phyloP scores from a whole-genome alignment of 2,113 vertebrate species.

The Beaufortia kweichowensis region DNA sequence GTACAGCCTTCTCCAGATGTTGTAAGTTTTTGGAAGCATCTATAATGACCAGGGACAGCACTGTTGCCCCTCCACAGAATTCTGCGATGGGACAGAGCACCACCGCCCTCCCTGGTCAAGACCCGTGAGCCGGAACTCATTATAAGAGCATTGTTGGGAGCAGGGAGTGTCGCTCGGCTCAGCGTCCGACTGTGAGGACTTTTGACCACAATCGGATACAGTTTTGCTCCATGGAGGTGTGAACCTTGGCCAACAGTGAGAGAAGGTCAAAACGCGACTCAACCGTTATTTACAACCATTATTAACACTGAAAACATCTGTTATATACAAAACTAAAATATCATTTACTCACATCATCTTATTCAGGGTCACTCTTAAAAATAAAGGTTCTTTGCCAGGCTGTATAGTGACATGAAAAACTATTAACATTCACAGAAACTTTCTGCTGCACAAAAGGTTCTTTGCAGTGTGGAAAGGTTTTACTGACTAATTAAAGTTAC shows the following conservation, averaged over 20 bases:
- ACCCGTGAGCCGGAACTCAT: slow-evolving; percentile 35
- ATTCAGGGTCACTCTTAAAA: too few relatives aligned
- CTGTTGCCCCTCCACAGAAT: slow-evolving; percentile 62
- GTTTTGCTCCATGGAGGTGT: slow-evolving; percentile 18
- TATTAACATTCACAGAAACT: too few relatives aligned
- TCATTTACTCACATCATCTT: too few relatives aligned
- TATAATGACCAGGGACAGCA: slow-evolving; percentile 64
- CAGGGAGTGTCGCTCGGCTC: slow-evolving; percentile 40
- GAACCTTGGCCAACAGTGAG: slow-evolving; percentile 27
- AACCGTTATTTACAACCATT: slow-evolving; percentile 10
- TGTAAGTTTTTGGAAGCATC: slow-evolving; percentile 69
- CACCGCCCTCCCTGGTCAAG: slow-evolving; percentile 2
- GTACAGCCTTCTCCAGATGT: slow-evolving; percentile 72
- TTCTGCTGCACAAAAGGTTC: too few relatives aligned
- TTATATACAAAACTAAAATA: too few relatives aligned
- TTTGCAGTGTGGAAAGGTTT: too few relatives aligned
- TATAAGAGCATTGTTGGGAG: slow-evolving; percentile 52
- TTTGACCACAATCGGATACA: slow-evolving; percentile 35
- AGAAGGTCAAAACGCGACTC: slow-evolving; percentile 24
- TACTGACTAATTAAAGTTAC: too few relatives aligned
- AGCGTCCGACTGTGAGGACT: slow-evolving; percentile 16
- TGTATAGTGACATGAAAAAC: too few relatives aligned
- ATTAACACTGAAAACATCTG: slow-evolving; percentile 15
- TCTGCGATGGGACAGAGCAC: slow-evolving; percentile 5
- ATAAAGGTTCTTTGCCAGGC: too few relatives aligned